phyloP scores from a whole-genome alignment of 2,113 vertebrate species.

The Marmota monax region DNA sequence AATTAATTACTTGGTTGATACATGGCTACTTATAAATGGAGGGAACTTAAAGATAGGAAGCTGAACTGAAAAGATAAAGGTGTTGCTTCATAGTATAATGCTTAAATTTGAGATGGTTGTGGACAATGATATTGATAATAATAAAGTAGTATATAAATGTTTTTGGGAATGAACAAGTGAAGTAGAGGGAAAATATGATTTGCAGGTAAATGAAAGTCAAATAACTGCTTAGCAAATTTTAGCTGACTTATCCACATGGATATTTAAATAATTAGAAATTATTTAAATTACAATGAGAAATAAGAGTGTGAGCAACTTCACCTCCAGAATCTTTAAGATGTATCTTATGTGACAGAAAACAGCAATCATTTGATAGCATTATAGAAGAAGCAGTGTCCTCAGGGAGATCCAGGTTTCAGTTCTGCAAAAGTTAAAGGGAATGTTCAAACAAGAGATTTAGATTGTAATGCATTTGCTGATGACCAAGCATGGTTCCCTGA shows the following conservation, averaged over 20 bases:
- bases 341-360: background rate
- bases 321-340: background rate
- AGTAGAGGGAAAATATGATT: background rate
- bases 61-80: background rate
- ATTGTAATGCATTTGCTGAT: background rate
- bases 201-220: background rate
- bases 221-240: background rate
- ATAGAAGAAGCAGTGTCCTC: fast-evolving
- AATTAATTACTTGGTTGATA: background rate
- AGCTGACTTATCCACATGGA: background rate
- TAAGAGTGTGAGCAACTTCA: background rate
- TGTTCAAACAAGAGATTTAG: background rate
- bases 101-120: background rate
- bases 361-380: fast-evolving
- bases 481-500: background rate
- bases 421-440: background rate
- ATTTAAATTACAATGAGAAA: background rate
- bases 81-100: background rate
- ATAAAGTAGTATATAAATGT: background rate
- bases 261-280: background rate
- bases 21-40: fast-evolving
- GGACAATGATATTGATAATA: background rate
- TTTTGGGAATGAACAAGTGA: background rate
- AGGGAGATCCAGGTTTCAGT: background rate
- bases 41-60: background rate